phyloP scores from a whole-genome alignment of 2,888 invertebrate genomes.

The Agrochola lota region DNA sequence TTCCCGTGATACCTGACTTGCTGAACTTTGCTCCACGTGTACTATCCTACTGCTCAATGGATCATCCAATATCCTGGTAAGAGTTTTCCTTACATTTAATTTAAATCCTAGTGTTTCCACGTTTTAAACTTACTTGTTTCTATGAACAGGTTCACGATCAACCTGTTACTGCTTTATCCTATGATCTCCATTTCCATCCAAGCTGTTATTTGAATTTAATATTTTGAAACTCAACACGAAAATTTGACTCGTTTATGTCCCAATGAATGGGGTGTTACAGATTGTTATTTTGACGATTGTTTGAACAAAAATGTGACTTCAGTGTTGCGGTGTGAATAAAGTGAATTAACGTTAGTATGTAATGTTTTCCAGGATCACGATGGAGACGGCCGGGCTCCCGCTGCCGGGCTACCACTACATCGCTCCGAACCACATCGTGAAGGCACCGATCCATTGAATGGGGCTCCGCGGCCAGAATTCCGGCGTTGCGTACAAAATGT shows the following conservation, averaged over 20 bases:
- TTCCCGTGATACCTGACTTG: slow-evolving; percentile 88
- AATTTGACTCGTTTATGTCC: slow-evolving; percentile 53
- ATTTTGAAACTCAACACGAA: slow-evolving; percentile 51
- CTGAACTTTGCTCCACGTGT: slow-evolving; percentile 86
- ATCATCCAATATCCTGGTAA: slow-evolving; percentile 90
- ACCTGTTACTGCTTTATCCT: slow-evolving; percentile 67
- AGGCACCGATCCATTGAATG: slow-evolving; percentile 96
- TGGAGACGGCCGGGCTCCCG: slow-evolving; percentile 98
- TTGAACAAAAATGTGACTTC: slow-evolving; percentile 24
- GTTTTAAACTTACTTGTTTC: slow-evolving; percentile 56
- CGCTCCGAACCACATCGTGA: slow-evolving; percentile 97
- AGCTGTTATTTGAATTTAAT: slow-evolving; percentile 66
- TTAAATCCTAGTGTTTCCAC: slow-evolving; percentile 84
- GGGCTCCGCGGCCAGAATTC: slow-evolving; percentile 83
- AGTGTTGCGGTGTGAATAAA: neutral
- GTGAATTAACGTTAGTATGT: slow-evolving; percentile 4
- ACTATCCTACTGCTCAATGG: slow-evolving; percentile 89
- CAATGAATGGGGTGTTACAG: slow-evolving; percentile 64
- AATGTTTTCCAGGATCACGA: slow-evolving; percentile 95
- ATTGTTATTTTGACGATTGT: slow-evolving; percentile 48
- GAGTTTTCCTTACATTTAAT: slow-evolving; percentile 88
- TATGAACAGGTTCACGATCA: slow-evolving; percentile 53
- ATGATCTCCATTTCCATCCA: slow-evolving; percentile 75
- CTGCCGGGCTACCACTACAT: slow-evolving; percentile 98
- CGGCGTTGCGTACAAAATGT: slow-evolving; percentile 76